These are phyloP conservation scores for Elgaria multicarinata DNA, from an alignment of 2,113 vertebrate species.

Conservation along the genomic window DNA sequence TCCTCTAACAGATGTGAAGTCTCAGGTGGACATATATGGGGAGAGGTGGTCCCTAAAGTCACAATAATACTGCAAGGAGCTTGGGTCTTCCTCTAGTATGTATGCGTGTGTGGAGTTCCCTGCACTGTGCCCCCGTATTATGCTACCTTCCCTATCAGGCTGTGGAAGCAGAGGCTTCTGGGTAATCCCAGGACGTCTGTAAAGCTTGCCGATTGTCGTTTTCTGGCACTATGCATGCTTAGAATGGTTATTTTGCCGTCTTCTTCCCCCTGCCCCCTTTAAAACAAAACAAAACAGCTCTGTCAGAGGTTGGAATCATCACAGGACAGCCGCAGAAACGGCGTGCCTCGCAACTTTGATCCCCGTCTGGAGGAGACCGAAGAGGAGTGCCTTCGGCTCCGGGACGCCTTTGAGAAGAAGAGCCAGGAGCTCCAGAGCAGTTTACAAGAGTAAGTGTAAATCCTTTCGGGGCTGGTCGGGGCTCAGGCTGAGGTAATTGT, in stretches of 20 bases:
- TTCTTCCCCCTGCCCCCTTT: not conserved
- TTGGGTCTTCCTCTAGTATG: not conserved
- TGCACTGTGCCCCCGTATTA: not conserved
- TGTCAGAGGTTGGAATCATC: conserved; percentile 68
- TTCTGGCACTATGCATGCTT: no score
- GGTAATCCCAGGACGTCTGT: not conserved
- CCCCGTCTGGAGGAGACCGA: conserved; percentile 81
- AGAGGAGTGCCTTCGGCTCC: conserved; percentile 84
- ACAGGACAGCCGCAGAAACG: conserved; percentile 34
- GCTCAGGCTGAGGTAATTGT: no score
- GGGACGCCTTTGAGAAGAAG: conserved; percentile 80
- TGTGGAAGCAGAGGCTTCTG: not conserved
- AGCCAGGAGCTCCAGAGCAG: conserved; percentile 83
- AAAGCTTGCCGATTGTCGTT: no score
- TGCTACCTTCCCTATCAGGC: not conserved
- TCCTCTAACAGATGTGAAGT: no score
- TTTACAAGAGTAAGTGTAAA: conserved; percentile 84
- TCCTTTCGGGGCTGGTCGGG: not conserved
- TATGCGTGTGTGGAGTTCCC: not conserved
- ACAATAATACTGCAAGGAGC: no score
- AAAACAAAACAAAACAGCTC: conserved; percentile 59
- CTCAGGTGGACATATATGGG: no score
- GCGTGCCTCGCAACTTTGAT: conserved; percentile 72
- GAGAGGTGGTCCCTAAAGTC: no score
- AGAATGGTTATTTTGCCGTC: rapidly evolving